phyloP scores from a whole-genome alignment of 2,888 invertebrate species.

The Epistrophella euchroma region DNA sequence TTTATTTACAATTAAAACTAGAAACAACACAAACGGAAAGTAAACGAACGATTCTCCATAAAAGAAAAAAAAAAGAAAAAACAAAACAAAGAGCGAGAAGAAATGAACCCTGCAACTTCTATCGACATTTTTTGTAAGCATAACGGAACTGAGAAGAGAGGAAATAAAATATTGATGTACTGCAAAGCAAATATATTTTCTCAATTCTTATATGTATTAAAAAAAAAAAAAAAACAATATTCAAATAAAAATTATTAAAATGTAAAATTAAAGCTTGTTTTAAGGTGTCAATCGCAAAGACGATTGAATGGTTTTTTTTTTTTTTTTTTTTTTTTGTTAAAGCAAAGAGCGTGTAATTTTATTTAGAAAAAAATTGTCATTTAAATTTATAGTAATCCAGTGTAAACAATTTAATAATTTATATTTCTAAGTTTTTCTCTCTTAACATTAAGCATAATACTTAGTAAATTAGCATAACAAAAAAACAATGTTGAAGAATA shows the following conservation, averaged over 20 bases:
- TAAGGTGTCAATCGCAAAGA: conserved; percentile 18
- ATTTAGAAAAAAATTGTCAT: conserved; percentile 38
- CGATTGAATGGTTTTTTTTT: conserved; percentile 15
- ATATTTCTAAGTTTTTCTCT: conserved; percentile 63
- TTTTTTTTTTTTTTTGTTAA: conserved; percentile 25
- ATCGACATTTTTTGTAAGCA: conserved; percentile 60
- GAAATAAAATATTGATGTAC: conserved; percentile 42
- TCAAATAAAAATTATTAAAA: conserved; percentile 58
- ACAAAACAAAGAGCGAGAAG: conserved; percentile 26
- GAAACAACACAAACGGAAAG: conserved; percentile 55
- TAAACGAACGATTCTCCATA: conserved; percentile 51
- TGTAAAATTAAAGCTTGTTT: conserved; percentile 47
- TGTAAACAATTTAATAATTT: conserved; percentile 61
- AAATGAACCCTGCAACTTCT: conserved; percentile 39
- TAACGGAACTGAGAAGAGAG: conserved; percentile 62
- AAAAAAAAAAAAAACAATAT: conserved; percentile 57
- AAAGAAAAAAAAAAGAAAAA: conserved; percentile 43
- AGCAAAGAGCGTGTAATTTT: conserved; percentile 35
- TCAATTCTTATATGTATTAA: conserved; percentile 70
- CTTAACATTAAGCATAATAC: conserved; percentile 64
- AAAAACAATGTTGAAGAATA: conserved; percentile 30
- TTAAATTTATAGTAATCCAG: conserved; percentile 24
- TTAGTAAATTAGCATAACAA: conserved; percentile 66
- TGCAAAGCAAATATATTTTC: conserved; percentile 73
- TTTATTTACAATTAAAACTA: conserved; percentile 80